A percentile compares a stretch with the other conserved stretches of the same genome.
phyloP scores from a whole-genome alignment of 2,888 invertebrate species.

The Amphimallon solstitiale region DNA sequence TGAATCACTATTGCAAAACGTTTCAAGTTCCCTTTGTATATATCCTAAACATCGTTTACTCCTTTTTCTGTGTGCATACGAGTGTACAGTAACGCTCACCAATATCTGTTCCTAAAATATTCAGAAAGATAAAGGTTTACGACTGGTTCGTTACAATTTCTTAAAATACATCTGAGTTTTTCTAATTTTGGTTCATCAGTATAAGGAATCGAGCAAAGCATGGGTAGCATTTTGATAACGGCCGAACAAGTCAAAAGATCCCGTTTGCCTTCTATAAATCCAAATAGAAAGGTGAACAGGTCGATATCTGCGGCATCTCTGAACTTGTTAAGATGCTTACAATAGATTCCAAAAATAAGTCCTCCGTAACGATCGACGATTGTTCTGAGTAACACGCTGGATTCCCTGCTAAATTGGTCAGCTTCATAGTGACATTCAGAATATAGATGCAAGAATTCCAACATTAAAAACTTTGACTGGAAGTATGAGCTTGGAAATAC shows the following conservation, averaged over 20 bases:
- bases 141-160: too few species aligned
- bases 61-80: too few species aligned
- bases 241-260: not conserved
- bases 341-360: not conserved
- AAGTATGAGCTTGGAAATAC: not conserved
- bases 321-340: not conserved
- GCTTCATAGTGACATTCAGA: constrained; percentile 3
- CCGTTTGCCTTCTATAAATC: not conserved
- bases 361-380: not conserved
- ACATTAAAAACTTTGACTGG: constrained; percentile 3
- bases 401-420: not conserved
- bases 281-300: not conserved
- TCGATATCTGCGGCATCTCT: not conserved
- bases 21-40: too few species aligned
- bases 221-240: not conserved
- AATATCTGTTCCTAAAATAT: too few species aligned
- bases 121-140: too few species aligned
- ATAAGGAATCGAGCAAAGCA: not conserved
- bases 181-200: not conserved
- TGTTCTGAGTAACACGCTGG: not conserved
- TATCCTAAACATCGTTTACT: too few species aligned
- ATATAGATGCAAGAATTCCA: constrained; percentile 6
- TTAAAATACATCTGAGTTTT: too few species aligned
- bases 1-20: too few species aligned
- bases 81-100: too few species aligned